A percentile compares a stretch with the other conserved stretches of the same genome.
Evolutionary conservation across 2,113 vertebrate genomes (phyloP).

Genomic region (Perccottus glenii): DNA sequence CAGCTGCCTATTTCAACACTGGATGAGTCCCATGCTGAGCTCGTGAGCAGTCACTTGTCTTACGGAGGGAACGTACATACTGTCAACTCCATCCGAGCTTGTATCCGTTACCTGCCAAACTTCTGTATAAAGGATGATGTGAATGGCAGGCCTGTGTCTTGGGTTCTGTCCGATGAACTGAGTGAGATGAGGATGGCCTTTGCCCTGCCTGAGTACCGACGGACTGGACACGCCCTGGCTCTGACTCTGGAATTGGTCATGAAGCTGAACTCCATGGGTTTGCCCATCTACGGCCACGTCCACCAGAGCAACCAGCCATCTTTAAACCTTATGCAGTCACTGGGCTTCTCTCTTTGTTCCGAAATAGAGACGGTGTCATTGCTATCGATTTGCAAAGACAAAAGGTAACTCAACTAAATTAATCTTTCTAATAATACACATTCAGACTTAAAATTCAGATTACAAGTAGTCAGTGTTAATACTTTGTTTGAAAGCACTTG

Average conservation of each 20-base stretch:
- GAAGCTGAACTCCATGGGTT: slow-evolving; percentile 59
- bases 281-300: slow-evolving; percentile 64
- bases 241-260: slow-evolving; percentile 39
- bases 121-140: slow-evolving; percentile 64
- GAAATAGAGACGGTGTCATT: slow-evolving; percentile 14
- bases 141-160: slow-evolving; percentile 53
- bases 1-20: slow-evolving; percentile 47
- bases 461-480: too few relatives aligned
- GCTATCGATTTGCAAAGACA: slow-evolving; percentile 18
- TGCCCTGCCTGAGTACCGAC: slow-evolving; percentile 60
- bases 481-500: too few relatives aligned
- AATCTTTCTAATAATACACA: not conserved
- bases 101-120: slow-evolving; percentile 72
- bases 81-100: slow-evolving; percentile 50
- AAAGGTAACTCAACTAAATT: slow-evolving; percentile 6
- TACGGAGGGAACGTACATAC: slow-evolving; percentile 55
- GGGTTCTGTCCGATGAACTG: slow-evolving; percentile 73
- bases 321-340: slow-evolving; percentile 1
- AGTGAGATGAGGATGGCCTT: slow-evolving; percentile 68
- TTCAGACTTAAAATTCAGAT: too few relatives aligned
- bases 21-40: slow-evolving; percentile 57
- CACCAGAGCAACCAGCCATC: slow-evolving; percentile 43
- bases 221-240: slow-evolving; percentile 57
- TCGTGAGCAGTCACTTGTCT: slow-evolving; percentile 60
- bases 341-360: slow-evolving; percentile 8